These are phyloP conservation scores for Mizuhopecten yessoensis DNA, from an alignment of 1,140 invertebrate species.

Conservation along the genomic window DNA sequence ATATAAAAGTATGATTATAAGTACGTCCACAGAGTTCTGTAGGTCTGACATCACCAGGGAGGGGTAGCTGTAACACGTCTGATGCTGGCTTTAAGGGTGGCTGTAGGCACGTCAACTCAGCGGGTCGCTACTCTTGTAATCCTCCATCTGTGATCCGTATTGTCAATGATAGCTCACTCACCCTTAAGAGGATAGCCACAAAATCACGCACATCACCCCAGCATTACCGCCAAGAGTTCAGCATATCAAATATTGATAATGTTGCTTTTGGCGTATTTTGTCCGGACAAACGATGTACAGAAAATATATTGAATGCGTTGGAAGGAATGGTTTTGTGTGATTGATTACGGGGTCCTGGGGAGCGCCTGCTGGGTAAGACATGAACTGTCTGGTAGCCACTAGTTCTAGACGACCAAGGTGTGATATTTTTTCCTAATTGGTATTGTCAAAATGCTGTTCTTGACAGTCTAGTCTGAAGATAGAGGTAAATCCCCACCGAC, in stretches of 20 bases:
- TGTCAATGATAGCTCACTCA: background rate
- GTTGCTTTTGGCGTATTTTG: conserved; percentile 30
- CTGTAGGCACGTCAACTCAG: background rate
- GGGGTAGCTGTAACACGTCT: too few species aligned
- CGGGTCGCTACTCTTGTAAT: background rate
- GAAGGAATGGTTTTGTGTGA: conserved; percentile 26
- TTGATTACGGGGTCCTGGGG: background rate
- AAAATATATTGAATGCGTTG: background rate
- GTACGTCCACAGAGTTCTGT: background rate
- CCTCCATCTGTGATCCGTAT: background rate
- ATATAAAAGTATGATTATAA: background rate
- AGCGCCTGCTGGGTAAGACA: background rate
- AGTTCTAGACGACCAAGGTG: conserved; percentile 13
- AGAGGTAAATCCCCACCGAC: background rate
- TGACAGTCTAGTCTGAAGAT: background rate
- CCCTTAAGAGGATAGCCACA: background rate
- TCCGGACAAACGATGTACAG: background rate
- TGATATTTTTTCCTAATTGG: conserved; percentile 20
- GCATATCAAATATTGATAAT: conserved; percentile 40
- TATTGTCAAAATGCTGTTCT: conserved; percentile 26
- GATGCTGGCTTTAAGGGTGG: background rate
- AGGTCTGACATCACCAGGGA: background rate
- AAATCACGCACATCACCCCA: conserved; percentile 5
- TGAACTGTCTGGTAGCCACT: background rate
- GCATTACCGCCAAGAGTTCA: background rate